Evolutionary conservation across 2,888 invertebrate species (phyloP).

Genomic region (Lagria hirta): DNA sequence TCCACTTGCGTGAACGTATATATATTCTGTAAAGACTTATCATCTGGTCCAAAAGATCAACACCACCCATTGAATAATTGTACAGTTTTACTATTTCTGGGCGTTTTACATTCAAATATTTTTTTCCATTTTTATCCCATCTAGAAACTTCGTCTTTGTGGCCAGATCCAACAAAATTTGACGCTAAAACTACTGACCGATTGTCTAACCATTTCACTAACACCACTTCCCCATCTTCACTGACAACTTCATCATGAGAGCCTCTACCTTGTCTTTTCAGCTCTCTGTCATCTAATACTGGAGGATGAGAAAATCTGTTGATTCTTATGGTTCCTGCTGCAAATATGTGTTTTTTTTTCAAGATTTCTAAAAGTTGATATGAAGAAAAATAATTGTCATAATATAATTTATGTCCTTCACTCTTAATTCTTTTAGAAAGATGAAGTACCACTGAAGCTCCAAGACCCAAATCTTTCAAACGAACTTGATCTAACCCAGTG

Average conservation of each 20-base stretch:
- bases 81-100: constrained; percentile 5
- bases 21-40: constrained; percentile 29
- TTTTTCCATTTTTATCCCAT: constrained; percentile 1
- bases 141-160: neutral
- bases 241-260: constrained; percentile 24
- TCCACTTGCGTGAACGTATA: constrained; percentile 29
- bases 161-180: constrained; percentile 11
- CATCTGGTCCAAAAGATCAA: constrained; percentile 32
- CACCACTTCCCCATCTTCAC: constrained; percentile 17
- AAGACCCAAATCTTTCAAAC: neutral
- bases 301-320: constrained; percentile 12
- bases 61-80: constrained; percentile 35
- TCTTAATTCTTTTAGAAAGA: constrained; percentile 21
- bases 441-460: constrained; percentile 25
- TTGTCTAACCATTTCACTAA: constrained; percentile 28
- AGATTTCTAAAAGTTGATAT: constrained; percentile 22
- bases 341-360: constrained; percentile 5
- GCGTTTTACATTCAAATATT: neutral
- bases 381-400: constrained; percentile 35
- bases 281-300: constrained; percentile 5
- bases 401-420: constrained; percentile 22
- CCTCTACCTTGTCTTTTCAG: constrained; percentile 26
- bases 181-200: constrained; percentile 30
- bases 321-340: constrained; percentile 16
- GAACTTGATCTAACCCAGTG: constrained; percentile 1